A percentile compares a stretch with the other conserved stretches of the same genome.
Conservation (phyloP, 2,797 vertebrate species). For the Gallinago nigripennis region DNA sequence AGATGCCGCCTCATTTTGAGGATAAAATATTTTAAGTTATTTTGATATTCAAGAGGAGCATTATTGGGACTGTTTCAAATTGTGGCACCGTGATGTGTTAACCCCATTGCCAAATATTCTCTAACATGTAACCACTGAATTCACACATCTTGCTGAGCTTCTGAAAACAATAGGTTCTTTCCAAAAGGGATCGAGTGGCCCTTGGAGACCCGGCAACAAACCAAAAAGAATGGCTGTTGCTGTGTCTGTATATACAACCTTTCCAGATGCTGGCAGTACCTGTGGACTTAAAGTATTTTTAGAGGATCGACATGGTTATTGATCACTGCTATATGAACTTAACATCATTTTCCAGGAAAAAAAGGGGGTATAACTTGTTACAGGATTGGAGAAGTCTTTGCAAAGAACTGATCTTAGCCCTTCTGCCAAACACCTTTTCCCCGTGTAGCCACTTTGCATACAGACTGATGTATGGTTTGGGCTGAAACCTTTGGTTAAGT, state of each 20-base stretch:
- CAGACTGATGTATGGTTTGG: conserved; percentile 87
- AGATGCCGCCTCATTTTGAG: conserved; percentile 90
- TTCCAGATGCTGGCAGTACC: conserved; percentile 87
- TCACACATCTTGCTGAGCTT: conserved; percentile 85
- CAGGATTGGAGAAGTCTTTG: conserved; percentile 87
- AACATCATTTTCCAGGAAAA: conserved; percentile 81
- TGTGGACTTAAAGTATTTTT: conserved; percentile 87
- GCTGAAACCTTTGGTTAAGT: conserved; percentile 83
- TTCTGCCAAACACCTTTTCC: conserved; percentile 82
- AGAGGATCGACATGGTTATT: conserved; percentile 89
- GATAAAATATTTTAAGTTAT: conserved; percentile 89
- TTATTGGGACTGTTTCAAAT: conserved; percentile 89
- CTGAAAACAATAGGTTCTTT: conserved; percentile 87
- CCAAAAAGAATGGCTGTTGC: conserved; percentile 86
- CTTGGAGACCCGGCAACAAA: conserved; percentile 88
- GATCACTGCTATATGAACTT: conserved; percentile 89
- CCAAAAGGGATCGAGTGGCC: conserved; percentile 84
- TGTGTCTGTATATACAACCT: conserved; percentile 83
- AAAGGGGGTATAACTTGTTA: conserved; percentile 83
- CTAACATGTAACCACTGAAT: conserved; percentile 82
- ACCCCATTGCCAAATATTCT: conserved; percentile 84
- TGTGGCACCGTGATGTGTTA: conserved; percentile 85
- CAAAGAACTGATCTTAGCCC: conserved; percentile 86
- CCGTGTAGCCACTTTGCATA: conserved; percentile 81
- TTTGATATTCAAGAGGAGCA: conserved; percentile 89